Evolutionary conservation across 2,888 invertebrate species (phyloP).

Genomic region (Linnaemya tessellans): DNA sequence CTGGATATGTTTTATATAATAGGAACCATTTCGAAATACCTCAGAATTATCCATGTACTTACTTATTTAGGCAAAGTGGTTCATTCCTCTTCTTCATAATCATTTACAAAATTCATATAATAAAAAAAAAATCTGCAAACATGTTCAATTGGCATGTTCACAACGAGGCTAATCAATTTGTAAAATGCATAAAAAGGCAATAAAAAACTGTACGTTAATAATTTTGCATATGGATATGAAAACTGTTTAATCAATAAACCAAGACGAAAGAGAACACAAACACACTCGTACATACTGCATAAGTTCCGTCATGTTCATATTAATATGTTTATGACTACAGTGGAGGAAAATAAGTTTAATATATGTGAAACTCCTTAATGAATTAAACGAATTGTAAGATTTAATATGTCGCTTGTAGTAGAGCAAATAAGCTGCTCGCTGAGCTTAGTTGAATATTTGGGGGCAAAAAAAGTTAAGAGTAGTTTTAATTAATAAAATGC

Average conservation of each 20-base stretch:
- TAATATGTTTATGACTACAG: neutral
- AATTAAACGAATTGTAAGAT: too few relatives aligned
- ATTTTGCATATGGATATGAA: constrained; percentile 46
- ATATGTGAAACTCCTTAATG: too few relatives aligned
- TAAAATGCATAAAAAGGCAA: constrained; percentile 1
- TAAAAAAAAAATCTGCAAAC: neutral
- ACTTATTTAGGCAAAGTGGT: neutral
- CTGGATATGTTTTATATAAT: neutral
- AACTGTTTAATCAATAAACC: constrained; percentile 63
- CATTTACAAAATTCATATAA: neutral
- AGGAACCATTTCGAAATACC: neutral
- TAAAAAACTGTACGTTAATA: constrained; percentile 8
- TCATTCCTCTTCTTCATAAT: neutral
- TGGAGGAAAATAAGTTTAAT: too few relatives aligned
- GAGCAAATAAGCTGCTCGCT: too few relatives aligned
- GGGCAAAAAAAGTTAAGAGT: too few relatives aligned
- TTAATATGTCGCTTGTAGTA: too few relatives aligned
- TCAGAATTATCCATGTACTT: neutral
- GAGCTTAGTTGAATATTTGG: too few relatives aligned
- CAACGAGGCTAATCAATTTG: constrained; percentile 25
- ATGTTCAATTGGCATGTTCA: constrained; percentile 38
- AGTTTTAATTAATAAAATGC: too few relatives aligned
- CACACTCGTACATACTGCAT: neutral
- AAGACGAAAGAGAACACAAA: neutral
- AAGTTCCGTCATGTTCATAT: neutral